A percentile compares a stretch with the other conserved stretches of the same genome.
phyloP scores from a whole-genome alignment of 2,888 invertebrate genomes.

The Salpingus planirostris region DNA sequence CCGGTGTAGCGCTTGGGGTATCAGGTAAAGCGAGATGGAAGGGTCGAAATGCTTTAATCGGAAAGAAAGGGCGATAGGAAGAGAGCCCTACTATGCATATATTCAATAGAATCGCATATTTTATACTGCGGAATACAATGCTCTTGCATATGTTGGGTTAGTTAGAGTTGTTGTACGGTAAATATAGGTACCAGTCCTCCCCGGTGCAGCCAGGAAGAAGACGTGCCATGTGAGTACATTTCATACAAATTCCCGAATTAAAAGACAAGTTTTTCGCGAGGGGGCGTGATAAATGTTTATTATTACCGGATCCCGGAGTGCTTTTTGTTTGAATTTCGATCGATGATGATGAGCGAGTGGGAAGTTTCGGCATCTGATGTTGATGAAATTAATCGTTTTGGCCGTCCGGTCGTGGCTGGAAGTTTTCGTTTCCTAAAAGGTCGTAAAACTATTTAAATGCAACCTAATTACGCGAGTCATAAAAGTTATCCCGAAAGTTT shows the following conservation, averaged over 20 bases:
- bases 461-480: slow-evolving; percentile 12
- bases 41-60: slow-evolving; percentile 11
- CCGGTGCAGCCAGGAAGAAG: too few relatives aligned
- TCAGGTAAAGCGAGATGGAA: slow-evolving; percentile 18
- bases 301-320: too few relatives aligned
- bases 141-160: slow-evolving; percentile 34
- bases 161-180: slow-evolving; percentile 20
- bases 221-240: slow-evolving; percentile 2
- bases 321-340: too few relatives aligned
- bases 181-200: slow-evolving; percentile 18
- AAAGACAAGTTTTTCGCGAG: too few relatives aligned
- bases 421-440: slow-evolving; percentile 8
- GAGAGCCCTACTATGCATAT: slow-evolving; percentile 30
- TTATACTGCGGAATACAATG: slow-evolving; percentile 32
- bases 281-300: too few relatives aligned
- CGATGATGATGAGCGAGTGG: too few relatives aligned
- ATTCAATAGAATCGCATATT: slow-evolving; percentile 35
- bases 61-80: slow-evolving; percentile 32
- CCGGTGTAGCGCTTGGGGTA: slow-evolving; percentile 14
- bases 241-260: too few relatives aligned
- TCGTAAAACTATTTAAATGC: slow-evolving; percentile 14
- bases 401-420: too few relatives aligned
- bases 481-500: slow-evolving; percentile 4
- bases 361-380: too few relatives aligned
- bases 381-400: slow-evolving; percentile 5